Evolutionary conservation across 1,140 invertebrate species (phyloP).

Genomic region (Neuroterus valhalla): DNA sequence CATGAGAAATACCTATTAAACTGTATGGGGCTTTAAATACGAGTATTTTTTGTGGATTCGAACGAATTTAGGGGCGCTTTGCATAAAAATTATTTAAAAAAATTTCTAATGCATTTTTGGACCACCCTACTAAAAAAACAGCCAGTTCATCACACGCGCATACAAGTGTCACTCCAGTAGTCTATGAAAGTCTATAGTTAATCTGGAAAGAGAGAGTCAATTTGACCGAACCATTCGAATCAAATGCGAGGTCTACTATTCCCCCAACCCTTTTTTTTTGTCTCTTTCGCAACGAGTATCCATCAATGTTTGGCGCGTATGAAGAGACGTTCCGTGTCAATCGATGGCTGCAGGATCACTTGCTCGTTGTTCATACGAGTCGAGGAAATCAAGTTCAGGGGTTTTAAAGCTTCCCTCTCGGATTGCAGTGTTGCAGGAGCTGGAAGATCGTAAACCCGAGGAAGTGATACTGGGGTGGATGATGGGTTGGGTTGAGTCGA

Average conservation of each 20-base stretch:
- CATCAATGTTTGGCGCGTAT: constrained; percentile 11
- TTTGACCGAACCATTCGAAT: constrained; percentile 8
- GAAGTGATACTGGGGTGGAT: constrained; percentile 28
- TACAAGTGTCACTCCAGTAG: constrained; percentile 18
- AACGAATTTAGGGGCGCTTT: no score
- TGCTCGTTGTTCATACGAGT: constrained; percentile 25
- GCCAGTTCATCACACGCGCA: no score
- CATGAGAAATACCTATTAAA: no score
- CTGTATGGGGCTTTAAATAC: no score
- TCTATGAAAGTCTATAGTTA: constrained; percentile 5
- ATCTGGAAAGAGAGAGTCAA: constrained; percentile 2
- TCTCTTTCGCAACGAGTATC: constrained; percentile 19
- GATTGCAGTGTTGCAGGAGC: constrained; percentile 20
- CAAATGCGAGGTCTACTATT: constrained; percentile 6
- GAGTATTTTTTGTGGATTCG: no score
- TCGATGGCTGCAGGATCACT: constrained; percentile 6
- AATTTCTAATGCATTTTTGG: no score
- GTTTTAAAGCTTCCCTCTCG: constrained; percentile 23
- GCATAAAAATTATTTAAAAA: no score
- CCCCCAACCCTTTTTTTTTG: background rate
- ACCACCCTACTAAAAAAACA: no score
- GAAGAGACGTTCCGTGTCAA: constrained; percentile 7
- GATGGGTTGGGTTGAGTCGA: constrained; percentile 42
- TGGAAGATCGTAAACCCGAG: constrained; percentile 40
- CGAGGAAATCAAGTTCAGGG: background rate